phyloP scores from a whole-genome alignment of 2,888 invertebrate species.

The Pyrochroa serraticornis region DNA sequence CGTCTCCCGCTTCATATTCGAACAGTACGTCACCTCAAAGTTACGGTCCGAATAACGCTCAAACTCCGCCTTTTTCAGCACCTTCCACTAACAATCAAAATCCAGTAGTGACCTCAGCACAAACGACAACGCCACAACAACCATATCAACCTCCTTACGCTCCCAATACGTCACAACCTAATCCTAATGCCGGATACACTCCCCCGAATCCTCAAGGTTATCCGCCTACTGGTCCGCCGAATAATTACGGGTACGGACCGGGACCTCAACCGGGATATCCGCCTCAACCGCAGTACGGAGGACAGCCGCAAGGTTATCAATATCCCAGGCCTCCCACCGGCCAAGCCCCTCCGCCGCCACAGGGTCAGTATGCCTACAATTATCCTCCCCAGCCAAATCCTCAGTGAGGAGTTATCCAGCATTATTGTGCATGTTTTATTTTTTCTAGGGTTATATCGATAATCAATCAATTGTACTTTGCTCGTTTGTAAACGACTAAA shows the following conservation, averaged over 20 bases:
- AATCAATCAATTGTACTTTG: too few relatives aligned
- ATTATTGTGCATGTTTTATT: background rate
- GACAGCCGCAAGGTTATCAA: constrained; percentile 68
- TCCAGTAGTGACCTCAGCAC: constrained; percentile 61
- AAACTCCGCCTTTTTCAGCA: constrained; percentile 68
- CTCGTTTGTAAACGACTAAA: too few relatives aligned
- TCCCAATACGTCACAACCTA: constrained; percentile 56
- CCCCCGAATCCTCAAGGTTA: constrained; percentile 39
- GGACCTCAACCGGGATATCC: constrained; percentile 63
- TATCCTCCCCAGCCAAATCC: constrained; percentile 77
- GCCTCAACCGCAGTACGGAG: constrained; percentile 65
- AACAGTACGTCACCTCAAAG: constrained; percentile 46
- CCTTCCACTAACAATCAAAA: constrained; percentile 58
- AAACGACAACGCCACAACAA: constrained; percentile 58
- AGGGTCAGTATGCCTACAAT: constrained; percentile 77
- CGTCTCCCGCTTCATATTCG: constrained; percentile 51
- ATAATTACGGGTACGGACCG: constrained; percentile 62
- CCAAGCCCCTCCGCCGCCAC: constrained; percentile 73
- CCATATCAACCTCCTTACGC: constrained; percentile 64
- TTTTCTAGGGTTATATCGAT: too few relatives aligned
- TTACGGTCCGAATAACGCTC: constrained; percentile 59
- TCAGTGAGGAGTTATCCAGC: constrained; percentile 60
- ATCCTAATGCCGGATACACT: constrained; percentile 60
- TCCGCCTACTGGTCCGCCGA: constrained; percentile 49
- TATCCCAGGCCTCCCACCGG: constrained; percentile 70